A percentile compares a stretch with the other conserved stretches of the same genome.
phyloP scores from a whole-genome alignment of 2,888 invertebrate species.

The Andrena chrysosceles region DNA sequence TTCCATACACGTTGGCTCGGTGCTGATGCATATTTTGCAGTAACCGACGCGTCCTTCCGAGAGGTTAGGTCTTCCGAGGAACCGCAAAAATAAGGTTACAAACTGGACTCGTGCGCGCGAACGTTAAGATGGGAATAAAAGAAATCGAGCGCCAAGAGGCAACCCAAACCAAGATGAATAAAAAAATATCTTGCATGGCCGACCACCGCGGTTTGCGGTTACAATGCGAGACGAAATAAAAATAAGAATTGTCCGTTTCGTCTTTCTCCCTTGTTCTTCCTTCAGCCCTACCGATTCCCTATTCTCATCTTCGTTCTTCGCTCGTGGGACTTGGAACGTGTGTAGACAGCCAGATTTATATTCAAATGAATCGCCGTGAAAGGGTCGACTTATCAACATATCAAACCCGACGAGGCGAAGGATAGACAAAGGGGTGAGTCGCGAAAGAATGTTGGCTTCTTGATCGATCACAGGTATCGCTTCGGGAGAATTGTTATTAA shows the following conservation, averaged over 20 bases:
- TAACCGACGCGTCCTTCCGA: background rate
- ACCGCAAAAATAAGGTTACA: constrained; percentile 37
- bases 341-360: constrained; percentile 71
- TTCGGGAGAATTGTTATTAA: constrained; percentile 51
- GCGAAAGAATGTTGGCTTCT: constrained; percentile 58
- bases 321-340: constrained; percentile 40
- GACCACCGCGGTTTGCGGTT: constrained; percentile 74
- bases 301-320: constrained; percentile 23
- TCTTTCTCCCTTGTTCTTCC: constrained; percentile 40
- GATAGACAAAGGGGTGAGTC: constrained; percentile 52
- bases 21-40: background rate
- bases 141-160: constrained; percentile 34
- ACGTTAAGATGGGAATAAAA: constrained; percentile 35
- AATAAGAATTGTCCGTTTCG: constrained; percentile 56
- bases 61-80: constrained; percentile 1
- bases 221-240: constrained; percentile 60
- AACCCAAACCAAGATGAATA: constrained; percentile 65
- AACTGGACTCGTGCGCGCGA: constrained; percentile 12
- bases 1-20: background rate
- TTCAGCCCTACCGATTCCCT: constrained; percentile 13
- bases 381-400: constrained; percentile 70
- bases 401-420: constrained; percentile 57
- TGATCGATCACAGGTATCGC: constrained; percentile 56
- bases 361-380: constrained; percentile 72
- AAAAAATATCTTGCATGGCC: constrained; percentile 67